phyloP scores from a whole-genome alignment of 2,113 vertebrate genomes.

The Psettodes erumei region DNA sequence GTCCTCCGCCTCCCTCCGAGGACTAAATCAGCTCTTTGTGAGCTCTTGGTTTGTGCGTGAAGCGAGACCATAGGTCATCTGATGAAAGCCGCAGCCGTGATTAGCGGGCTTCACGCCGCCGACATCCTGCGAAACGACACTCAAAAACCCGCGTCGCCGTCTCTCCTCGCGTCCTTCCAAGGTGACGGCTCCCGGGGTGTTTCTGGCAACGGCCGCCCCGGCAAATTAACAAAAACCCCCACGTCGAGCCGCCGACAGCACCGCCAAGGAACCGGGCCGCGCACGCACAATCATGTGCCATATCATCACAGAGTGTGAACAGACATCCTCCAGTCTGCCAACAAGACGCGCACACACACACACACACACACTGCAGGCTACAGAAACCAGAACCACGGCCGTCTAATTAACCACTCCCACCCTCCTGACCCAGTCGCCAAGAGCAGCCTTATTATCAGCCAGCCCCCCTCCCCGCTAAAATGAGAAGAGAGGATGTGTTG shows the following conservation, averaged over 20 bases:
- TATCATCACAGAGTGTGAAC: slow-evolving; percentile 42
- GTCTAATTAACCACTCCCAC: slow-evolving; percentile 72
- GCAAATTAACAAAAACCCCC: slow-evolving; percentile 78
- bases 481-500: no score
- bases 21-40: slow-evolving; percentile 16
- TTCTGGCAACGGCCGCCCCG: slow-evolving; percentile 67
- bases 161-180: slow-evolving; percentile 73
- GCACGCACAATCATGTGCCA: slow-evolving; percentile 24
- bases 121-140: slow-evolving; percentile 58
- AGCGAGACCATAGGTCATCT: slow-evolving; percentile 12
- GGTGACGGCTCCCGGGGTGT: slow-evolving; percentile 70
- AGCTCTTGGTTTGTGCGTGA: slow-evolving; percentile 19
- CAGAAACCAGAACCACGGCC: slow-evolving; percentile 47
- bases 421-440: slow-evolving; percentile 60
- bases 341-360: slow-evolving; percentile 37
- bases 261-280: slow-evolving; percentile 46
- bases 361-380: slow-evolving; percentile 42
- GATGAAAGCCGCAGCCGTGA: slow-evolving; percentile 59
- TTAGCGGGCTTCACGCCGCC: slow-evolving; percentile 39
- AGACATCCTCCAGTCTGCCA: slow-evolving; percentile 50
- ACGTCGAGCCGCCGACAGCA: slow-evolving; percentile 45
- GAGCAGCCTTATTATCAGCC: slow-evolving; percentile 58
- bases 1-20: not conserved
- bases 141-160: slow-evolving; percentile 44
- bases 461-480: slow-evolving; percentile 41